Conservation (phyloP, 2,797 vertebrate genomes). For the Sylvia borin region DNA sequence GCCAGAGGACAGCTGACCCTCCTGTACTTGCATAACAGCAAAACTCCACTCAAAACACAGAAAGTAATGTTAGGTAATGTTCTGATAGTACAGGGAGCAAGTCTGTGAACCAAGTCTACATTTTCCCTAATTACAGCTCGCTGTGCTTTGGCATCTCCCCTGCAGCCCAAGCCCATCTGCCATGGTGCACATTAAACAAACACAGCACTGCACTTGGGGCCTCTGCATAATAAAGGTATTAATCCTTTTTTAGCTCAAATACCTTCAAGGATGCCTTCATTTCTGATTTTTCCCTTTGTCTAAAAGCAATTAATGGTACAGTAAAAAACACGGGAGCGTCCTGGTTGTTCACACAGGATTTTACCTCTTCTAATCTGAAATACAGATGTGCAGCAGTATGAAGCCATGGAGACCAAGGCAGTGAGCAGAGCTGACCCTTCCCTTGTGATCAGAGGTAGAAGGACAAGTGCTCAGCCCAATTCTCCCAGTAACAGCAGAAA, state of each 20-base stretch:
- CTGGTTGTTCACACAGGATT: not conserved
- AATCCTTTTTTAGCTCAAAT: not conserved
- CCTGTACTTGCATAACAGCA: not conserved
- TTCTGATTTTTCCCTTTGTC: not conserved
- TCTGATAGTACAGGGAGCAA: not conserved
- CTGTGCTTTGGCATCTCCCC: not conserved
- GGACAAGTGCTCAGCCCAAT: not conserved
- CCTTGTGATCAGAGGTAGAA: not conserved
- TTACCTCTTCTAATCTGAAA: not conserved
- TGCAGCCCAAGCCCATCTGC: not conserved
- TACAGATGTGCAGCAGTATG: not conserved
- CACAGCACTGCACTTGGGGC: not conserved
- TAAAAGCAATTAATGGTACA: not conserved
- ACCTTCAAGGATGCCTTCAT: not conserved
- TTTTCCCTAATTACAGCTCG: not conserved
- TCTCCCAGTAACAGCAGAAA: not conserved
- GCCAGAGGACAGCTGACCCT: not conserved
- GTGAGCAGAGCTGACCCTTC: not conserved
- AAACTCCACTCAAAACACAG: not conserved
- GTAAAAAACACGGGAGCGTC: not conserved
- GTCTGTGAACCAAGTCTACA: not conserved
- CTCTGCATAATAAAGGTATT: not conserved
- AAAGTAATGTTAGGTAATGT: not conserved
- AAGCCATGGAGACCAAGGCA: not conserved
- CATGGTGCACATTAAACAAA: not conserved